Evolutionary conservation across 1,140 invertebrate species (phyloP).

Genomic region (Zaprionus camerounensis): DNA sequence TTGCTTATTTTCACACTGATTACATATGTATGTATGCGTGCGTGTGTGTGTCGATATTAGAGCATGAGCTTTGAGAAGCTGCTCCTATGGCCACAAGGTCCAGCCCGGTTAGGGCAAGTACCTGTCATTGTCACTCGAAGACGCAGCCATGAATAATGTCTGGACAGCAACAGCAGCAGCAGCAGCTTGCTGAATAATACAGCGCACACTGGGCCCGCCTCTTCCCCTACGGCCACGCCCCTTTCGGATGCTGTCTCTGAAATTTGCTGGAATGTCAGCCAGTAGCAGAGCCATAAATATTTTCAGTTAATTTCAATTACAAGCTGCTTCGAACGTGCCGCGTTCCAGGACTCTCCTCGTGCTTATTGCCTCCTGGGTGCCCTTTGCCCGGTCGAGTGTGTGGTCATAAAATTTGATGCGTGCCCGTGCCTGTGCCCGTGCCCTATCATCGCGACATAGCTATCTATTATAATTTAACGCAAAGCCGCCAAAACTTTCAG

Average conservation of each 20-base stretch:
- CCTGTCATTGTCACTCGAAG: slow-evolving; percentile 38
- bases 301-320: slow-evolving; percentile 78
- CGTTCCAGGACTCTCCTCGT: not conserved
- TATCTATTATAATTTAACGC: slow-evolving; percentile 76
- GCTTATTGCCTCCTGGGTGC: slow-evolving; percentile 3
- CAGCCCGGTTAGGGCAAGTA: slow-evolving; percentile 3
- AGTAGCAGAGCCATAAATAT: slow-evolving; percentile 69
- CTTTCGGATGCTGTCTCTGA: not conserved
- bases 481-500: slow-evolving; percentile 79
- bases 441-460: slow-evolving; percentile 55
- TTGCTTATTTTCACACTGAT: slow-evolving; percentile 46
- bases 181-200: slow-evolving; percentile 40
- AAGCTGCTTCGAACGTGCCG: slow-evolving; percentile 1
- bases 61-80: slow-evolving; percentile 5
- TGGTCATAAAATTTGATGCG: slow-evolving; percentile 77
- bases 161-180: slow-evolving; percentile 24
- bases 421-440: slow-evolving; percentile 49
- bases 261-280: slow-evolving; percentile 34
- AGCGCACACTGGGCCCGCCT: not conserved
- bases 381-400: slow-evolving; percentile 25
- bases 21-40: slow-evolving; percentile 17
- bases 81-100: slow-evolving; percentile 10
- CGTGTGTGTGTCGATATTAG: not conserved
- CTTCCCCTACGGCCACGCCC: not conserved
- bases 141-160: slow-evolving; percentile 44